phyloP scores from a whole-genome alignment of 2,797 vertebrate genomes.

The Dromococcyx pavoninus region DNA sequence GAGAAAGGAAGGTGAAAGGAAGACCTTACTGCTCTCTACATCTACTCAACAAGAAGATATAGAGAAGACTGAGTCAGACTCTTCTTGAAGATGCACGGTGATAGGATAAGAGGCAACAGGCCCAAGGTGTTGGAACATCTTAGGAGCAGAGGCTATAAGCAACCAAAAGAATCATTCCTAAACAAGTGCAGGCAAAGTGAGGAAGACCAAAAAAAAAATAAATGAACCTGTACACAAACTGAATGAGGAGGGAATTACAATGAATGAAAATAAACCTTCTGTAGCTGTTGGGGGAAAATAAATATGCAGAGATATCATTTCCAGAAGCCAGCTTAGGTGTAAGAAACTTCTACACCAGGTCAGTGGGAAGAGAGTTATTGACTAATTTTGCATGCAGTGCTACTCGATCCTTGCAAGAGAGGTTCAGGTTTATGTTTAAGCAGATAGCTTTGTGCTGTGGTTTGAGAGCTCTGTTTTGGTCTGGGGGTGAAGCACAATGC shows the following conservation, averaged over 20 bases:
- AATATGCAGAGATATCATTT: neutral
- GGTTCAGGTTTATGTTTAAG: neutral
- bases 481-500: neutral
- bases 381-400: accelerated
- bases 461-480: neutral
- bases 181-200: neutral
- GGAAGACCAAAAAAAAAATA: neutral
- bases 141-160: neutral
- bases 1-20: neutral
- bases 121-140: neutral
- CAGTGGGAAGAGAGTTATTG: neutral
- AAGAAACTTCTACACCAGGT: neutral
- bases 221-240: neutral
- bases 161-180: neutral
- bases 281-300: neutral
- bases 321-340: neutral
- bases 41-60: neutral
- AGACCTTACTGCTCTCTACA: neutral
- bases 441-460: neutral
- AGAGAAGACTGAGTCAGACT: neutral
- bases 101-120: neutral
- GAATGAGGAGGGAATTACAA: neutral
- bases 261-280: neutral
- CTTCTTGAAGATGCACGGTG: too few relatives aligned
- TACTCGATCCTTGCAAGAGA: neutral